Conservation (phyloP, 2,797 vertebrate species). For the Pantherophis vulpinus region DNA sequence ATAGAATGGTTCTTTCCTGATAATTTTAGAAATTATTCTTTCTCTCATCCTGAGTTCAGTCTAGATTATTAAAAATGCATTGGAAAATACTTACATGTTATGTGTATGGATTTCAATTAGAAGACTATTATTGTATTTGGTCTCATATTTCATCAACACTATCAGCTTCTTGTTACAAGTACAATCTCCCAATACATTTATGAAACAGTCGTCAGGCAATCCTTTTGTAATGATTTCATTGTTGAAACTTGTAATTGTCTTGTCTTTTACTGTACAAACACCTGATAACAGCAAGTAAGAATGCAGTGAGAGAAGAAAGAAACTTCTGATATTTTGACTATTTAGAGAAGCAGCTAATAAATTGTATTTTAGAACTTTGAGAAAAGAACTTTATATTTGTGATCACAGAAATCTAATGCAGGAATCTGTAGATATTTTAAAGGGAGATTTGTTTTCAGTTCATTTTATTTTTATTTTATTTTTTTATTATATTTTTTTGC, state of each 20-base stretch:
- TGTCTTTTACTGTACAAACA: constrained; percentile 52
- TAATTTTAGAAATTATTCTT: background rate
- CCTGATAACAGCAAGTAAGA: constrained; percentile 54
- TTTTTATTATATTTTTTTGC: background rate
- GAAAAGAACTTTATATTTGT: background rate
- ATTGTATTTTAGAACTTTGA: background rate
- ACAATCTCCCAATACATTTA: constrained; percentile 81
- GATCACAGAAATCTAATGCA: background rate
- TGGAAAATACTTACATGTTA: constrained; percentile 70
- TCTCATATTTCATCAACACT: constrained; percentile 73
- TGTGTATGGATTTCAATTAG: constrained; percentile 65
- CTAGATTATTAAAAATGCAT: background rate
- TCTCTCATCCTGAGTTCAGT: background rate
- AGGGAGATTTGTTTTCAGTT: background rate
- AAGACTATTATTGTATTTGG: constrained; percentile 65
- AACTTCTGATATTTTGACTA: background rate
- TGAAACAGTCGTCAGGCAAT: constrained; percentile 75
- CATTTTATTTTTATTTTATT: background rate
- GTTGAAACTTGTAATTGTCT: constrained; percentile 70
- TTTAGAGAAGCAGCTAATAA: background rate
- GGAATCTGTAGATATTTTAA: background rate
- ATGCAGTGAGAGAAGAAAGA: background rate
- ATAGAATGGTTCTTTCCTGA: background rate
- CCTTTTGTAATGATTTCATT: constrained; percentile 64
- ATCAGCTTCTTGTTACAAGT: constrained; percentile 77